Conservation (phyloP, 2,888 invertebrate genomes). For the Unio delphinus region DNA sequence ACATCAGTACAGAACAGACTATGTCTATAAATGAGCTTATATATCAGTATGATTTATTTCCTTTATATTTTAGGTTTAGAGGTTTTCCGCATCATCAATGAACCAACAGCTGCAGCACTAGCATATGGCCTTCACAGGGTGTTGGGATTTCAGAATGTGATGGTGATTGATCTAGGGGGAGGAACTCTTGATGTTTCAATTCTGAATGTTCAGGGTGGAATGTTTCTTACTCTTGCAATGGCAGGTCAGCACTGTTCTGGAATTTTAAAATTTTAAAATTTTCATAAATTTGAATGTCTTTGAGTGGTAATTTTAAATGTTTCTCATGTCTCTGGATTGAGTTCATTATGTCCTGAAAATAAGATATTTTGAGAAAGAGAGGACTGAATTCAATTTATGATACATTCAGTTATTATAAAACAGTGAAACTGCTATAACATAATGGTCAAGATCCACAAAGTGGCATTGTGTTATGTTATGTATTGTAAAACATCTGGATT, state of each 20-base stretch:
- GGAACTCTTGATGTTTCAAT: conserved; percentile 73
- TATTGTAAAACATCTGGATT: too few relatives aligned
- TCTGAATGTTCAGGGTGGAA: conserved; percentile 73
- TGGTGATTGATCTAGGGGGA: conserved; percentile 74
- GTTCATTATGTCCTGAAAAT: too few relatives aligned
- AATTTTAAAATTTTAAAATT: not conserved
- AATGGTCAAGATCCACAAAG: too few relatives aligned
- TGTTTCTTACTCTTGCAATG: conserved; percentile 74
- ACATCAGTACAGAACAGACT: too few relatives aligned
- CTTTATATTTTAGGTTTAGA: conserved; percentile 67
- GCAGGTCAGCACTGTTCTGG: conserved; percentile 63
- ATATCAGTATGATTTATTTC: not conserved
- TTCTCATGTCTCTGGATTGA: too few relatives aligned
- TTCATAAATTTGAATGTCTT: not conserved
- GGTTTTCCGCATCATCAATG: conserved; percentile 73
- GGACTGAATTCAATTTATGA: too few relatives aligned
- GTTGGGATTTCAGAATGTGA: conserved; percentile 70
- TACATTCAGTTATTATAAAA: too few relatives aligned
- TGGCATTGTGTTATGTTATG: too few relatives aligned
- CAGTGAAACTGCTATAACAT: too few relatives aligned
- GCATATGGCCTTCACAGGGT: conserved; percentile 74
- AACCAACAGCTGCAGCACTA: conserved; percentile 74
- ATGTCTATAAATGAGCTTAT: too few relatives aligned
- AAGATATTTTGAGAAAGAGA: too few relatives aligned
- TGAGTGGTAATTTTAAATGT: too few relatives aligned